Evolutionary conservation across 2,797 vertebrate species (phyloP).

Genomic region (Periparus ater): DNA sequence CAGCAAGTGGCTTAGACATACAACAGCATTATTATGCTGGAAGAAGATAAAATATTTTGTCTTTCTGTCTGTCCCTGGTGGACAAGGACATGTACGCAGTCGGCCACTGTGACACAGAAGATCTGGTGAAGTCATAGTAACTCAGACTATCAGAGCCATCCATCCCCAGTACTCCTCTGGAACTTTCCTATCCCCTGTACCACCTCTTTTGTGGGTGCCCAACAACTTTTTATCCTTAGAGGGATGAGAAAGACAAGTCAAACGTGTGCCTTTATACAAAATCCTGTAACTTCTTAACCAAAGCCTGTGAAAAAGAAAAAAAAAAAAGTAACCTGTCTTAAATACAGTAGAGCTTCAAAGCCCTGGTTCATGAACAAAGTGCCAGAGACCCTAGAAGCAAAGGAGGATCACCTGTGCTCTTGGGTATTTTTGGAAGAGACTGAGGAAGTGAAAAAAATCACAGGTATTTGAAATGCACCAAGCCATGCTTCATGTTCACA

Average conservation of each 20-base stretch:
- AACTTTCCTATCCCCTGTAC: not conserved
- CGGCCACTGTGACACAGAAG: not conserved
- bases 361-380: not conserved
- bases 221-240: not conserved
- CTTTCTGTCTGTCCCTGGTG: not conserved
- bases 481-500: accelerated
- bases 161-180: not conserved
- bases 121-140: not conserved
- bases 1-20: not conserved
- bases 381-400: not conserved
- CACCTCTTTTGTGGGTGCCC: not conserved
- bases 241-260: not conserved
- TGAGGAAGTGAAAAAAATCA: not conserved
- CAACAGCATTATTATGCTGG: not conserved
- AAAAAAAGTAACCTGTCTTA: not conserved
- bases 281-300: not conserved
- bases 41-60: not conserved
- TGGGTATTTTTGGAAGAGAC: accelerated
- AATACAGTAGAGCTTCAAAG: not conserved
- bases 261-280: not conserved
- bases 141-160: not conserved
- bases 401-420: not conserved
- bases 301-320: not conserved
- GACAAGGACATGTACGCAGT: not conserved
- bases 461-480: not conserved